Conservation (phyloP, 2,113 vertebrate genomes). For the Crotalus helleri region DNA sequence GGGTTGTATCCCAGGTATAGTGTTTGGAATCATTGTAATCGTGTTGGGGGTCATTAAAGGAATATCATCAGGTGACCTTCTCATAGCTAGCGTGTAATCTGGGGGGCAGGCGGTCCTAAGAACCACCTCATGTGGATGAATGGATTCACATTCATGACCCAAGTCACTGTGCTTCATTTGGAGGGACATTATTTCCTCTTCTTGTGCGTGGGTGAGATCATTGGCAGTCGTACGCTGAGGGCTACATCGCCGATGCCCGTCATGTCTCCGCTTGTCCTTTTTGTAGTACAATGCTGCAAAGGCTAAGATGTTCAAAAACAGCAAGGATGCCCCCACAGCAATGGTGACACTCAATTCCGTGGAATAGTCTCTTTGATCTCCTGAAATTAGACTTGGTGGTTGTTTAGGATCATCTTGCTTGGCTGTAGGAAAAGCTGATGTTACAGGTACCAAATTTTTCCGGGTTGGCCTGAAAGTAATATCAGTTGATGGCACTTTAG, state of each 20-base stretch:
- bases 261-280: constrained; percentile 96
- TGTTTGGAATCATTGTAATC: constrained; percentile 98
- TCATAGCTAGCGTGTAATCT: constrained; percentile 98
- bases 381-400: constrained; percentile 84
- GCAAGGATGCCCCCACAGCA: constrained; percentile 92
- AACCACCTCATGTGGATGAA: constrained; percentile 95
- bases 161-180: constrained; percentile 99
- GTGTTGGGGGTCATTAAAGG: constrained; percentile 98
- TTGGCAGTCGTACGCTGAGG: constrained; percentile 90
- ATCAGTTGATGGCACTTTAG: constrained; percentile 93
- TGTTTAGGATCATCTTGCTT: constrained; percentile 91
- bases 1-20: constrained; percentile 92
- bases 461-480: constrained; percentile 89
- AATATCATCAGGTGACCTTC: constrained; percentile 96
- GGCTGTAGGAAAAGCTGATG: constrained; percentile 91
- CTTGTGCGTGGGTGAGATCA: constrained; percentile 93
- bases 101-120: constrained; percentile 96
- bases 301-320: constrained; percentile 97
- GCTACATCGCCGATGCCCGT: constrained; percentile 93
- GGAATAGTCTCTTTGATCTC: constrained; percentile 97
- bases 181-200: constrained; percentile 99
- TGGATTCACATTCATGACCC: constrained; percentile 94
- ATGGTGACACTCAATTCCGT: constrained; percentile 97
- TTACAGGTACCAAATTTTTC: constrained; percentile 86
- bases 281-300: constrained; percentile 98